Percentiles rank a stretch among this genome's conserved stretches.
phyloP scores from a whole-genome alignment of 2,113 vertebrate species.

The Heliornis fulica region DNA sequence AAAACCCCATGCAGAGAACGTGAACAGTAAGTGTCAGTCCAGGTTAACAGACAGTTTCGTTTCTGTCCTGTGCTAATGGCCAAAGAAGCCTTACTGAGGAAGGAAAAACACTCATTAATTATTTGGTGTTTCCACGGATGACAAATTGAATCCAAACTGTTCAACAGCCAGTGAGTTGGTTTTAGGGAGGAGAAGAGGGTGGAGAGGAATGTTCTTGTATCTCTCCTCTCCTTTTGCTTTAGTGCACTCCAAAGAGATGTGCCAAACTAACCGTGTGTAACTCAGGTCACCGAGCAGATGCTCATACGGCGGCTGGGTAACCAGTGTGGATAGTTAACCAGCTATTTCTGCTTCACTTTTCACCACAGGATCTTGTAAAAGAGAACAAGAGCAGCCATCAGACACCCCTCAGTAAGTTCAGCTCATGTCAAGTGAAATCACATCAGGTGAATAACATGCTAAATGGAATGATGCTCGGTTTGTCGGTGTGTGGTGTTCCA shows the following conservation, averaged over 20 bases:
- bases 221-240: background rate
- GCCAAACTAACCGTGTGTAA: background rate
- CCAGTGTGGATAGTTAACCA: background rate
- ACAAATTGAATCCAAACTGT: background rate
- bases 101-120: background rate
- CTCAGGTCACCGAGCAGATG: constrained; percentile 7
- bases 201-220: background rate
- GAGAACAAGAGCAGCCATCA: background rate
- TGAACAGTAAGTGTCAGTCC: background rate
- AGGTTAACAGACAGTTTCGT: background rate
- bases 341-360: background rate
- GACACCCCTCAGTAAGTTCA: background rate
- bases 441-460: background rate
- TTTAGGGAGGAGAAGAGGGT: background rate
- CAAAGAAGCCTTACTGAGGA: background rate
- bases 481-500: background rate
- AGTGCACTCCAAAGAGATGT: background rate
- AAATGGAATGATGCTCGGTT: background rate
- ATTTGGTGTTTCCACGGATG: background rate
- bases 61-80: background rate
- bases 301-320: background rate
- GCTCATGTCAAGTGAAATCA: background rate
- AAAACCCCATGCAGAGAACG: background rate
- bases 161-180: background rate
- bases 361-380: background rate